Conservation (phyloP, 2,797 vertebrate species). For the Channallabes apus region DNA sequence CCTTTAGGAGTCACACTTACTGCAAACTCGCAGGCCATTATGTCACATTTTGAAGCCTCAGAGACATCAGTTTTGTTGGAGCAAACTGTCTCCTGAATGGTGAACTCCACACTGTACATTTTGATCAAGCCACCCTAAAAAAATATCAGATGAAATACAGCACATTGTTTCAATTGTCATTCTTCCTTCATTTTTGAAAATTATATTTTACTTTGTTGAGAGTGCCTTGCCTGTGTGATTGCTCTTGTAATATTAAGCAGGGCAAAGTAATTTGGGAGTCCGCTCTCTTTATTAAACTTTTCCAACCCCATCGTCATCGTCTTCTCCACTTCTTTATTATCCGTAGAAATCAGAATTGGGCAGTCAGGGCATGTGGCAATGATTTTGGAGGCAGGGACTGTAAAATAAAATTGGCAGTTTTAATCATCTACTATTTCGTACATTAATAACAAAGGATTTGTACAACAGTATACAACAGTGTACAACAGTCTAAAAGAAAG, state of each 20-base stretch:
- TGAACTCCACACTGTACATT: conserved; percentile 55
- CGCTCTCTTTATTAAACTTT: conserved; percentile 70
- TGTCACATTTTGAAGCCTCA: conserved; percentile 58
- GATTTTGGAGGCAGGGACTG: conserved; percentile 62
- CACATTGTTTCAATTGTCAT: background rate
- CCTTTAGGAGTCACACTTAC: conserved; percentile 63
- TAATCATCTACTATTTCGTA: background rate
- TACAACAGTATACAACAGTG: background rate
- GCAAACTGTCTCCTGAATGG: conserved; percentile 64
- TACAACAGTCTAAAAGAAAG: background rate
- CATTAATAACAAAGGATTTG: background rate
- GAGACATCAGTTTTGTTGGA: conserved; percentile 22
- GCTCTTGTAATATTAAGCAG: conserved; percentile 63
- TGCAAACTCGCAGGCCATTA: conserved; percentile 73
- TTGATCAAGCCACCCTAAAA: conserved; percentile 42
- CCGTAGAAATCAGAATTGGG: fast-evolving
- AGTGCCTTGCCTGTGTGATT: conserved; percentile 49
- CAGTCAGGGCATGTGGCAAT: conserved; percentile 60
- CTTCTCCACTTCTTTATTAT: conserved; percentile 48
- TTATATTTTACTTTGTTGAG: background rate
- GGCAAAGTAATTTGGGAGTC: conserved; percentile 63
- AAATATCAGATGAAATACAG: background rate
- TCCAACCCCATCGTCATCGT: conserved; percentile 57
- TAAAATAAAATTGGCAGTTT: conserved; percentile 23
- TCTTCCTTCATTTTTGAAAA: background rate